Base-by-base conservation (phyloP, 2,113 vertebrate genomes). In the Origma solitaria region DNA sequence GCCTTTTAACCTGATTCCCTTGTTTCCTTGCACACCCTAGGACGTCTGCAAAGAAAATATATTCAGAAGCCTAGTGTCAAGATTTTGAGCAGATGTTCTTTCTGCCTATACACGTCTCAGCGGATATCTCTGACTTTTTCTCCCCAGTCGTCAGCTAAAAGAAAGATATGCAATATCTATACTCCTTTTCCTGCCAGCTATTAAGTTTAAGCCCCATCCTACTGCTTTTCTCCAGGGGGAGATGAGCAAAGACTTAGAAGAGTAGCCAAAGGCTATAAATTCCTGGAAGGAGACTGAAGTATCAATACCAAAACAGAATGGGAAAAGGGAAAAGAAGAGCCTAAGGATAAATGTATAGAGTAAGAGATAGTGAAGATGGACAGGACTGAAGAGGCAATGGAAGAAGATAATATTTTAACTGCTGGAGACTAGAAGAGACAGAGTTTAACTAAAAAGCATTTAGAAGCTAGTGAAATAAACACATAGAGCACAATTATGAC, bases 11-110 rank as follows among this genome's bases (percentile, higher is more conserved):
- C 66, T 42, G 8, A 79, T 56, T 73, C 42, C 58, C 68, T 69
- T 58, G n/a, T 77, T 96, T 93, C 71, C 45, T 80, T 49, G 9
- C 53, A 82, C 62, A 57, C 30, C 11, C 62, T 88, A 60, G 64
- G 73, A 93, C 72, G 30, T 51, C 71, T 77, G 50, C 9, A 76
- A 71, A 71, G 77, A 54, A 92, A 92, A 80, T 90, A 22, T 80
- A 76, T 85, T 94, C 54, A 73, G 53, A 85, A 90, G 70, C 82
- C 93, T 93, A 93, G 31, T 77, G 82, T 77, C 66, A 88, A 88
- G 50, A 12, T 92, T 47, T 61, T 77, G 61, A 93, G 66, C 40
- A 92, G 85, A 90, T 85, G 82, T 82, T 92, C 31, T 69, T 82
- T 94, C 76, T 92, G 82, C 42, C 9, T 81, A 9, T 69, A 50